Percentiles rank a stretch among this genome's conserved stretches.
Evolutionary conservation across 1,140 invertebrate species (phyloP).

Genomic region (Phenacoccus solenopsis): DNA sequence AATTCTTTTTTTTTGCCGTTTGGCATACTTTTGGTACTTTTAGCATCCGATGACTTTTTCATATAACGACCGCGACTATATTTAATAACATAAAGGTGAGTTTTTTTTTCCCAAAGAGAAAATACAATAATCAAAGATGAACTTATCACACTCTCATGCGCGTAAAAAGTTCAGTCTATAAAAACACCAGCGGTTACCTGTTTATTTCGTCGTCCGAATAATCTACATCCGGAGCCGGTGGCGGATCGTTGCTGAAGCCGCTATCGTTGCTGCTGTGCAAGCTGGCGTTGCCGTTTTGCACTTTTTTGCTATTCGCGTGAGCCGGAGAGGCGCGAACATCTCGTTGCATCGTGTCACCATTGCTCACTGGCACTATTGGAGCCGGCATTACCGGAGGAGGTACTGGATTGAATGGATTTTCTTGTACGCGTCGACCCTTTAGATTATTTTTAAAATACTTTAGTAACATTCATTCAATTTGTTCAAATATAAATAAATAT

Average conservation of each 20-base stretch:
- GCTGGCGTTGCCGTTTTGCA: slow-evolving; percentile 47
- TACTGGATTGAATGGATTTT: slow-evolving; percentile 7
- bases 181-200: slow-evolving; percentile 60
- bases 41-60: not conserved
- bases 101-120: no score
- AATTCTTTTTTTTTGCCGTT: slow-evolving; percentile 21
- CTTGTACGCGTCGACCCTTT: slow-evolving; percentile 3
- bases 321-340: not conserved
- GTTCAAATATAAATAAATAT: not conserved
- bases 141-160: not conserved
- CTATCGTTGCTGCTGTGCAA: slow-evolving; percentile 83
- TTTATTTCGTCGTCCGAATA: slow-evolving; percentile 74
- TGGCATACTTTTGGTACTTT: slow-evolving; percentile 5
- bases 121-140: not conserved
- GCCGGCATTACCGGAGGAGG: slow-evolving; percentile 26
- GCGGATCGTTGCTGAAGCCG: slow-evolving; percentile 78
- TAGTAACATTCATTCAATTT: no score
- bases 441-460: not conserved
- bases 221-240: slow-evolving; percentile 74
- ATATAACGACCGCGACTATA: not conserved
- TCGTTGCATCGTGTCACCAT: not conserved
- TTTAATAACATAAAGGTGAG: no score
- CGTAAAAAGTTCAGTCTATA: no score
- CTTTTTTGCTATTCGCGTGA: slow-evolving; percentile 9
- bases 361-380: slow-evolving; percentile 26